Base-by-base conservation (phyloP, 2,888 invertebrate species). In the Pseudoips prasinana region DNA sequence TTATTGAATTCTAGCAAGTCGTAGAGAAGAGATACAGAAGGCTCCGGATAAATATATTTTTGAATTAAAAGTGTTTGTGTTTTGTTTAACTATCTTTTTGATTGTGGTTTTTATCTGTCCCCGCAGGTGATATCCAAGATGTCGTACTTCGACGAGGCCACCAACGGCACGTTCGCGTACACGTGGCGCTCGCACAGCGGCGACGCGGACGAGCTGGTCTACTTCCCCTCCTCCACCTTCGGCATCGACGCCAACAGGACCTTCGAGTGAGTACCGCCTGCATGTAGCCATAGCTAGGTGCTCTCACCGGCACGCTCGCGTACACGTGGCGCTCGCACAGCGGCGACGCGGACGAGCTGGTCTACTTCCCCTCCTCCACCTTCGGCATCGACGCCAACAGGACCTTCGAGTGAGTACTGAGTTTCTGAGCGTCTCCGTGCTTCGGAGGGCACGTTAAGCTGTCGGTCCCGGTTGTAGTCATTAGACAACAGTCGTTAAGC, bases 161-260 rank as follows among this genome's bases (percentile, higher is more conserved):
- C 93, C 0, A 96, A 96, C 73, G 95, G 96, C 19, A 96, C 96
- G 0, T 92, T 95, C 57, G 90, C 91, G 51, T 95, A 96, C 73
- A 91, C 92, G 23, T 97, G 96, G 96, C 91, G 94, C 54, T 95
- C 95, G 8, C 95, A 96, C 72, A 92, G 92, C 46, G 96, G 97
- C 2, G 93, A 94, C 72, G 95, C 96, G 0, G 96, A 96, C 70
- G 93, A 95, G 29, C 86, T 95, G 34, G 93, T 96, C 0, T 94
- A 95, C 75, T 96, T 94, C 74, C 96, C 98, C 0, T 94, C 97
- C 0, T 94, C 96, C 0, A 95, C 96, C 0, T 97, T 93, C 73
- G 98, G 98, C 10, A 93, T 98, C 44, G 98, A 98, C 79, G 96
- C 96, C 1, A 98, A 98, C 75, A 90, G 96, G 40, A 98, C 98